Evolutionary conservation across 2,113 vertebrate genomes (phyloP).

Genomic region (Rhegmatorhina hoffmannsi): DNA sequence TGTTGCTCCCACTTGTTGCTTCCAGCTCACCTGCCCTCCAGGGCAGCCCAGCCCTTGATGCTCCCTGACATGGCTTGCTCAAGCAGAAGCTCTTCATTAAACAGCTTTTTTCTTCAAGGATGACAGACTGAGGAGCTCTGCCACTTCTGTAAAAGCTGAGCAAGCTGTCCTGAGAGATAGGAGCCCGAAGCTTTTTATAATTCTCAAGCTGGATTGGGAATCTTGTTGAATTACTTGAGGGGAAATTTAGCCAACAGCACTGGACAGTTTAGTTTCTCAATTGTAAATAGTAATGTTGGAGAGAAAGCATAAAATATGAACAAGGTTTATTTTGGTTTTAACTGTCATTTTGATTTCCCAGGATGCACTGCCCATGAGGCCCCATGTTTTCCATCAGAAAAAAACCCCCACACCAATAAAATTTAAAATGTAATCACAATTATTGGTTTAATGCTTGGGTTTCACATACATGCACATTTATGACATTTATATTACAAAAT

Average conservation of each 20-base stretch:
- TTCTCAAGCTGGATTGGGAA: not conserved
- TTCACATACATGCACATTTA: not conserved
- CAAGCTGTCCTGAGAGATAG: not conserved
- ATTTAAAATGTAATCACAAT: not conserved
- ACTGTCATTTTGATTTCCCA: not conserved
- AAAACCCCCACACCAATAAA: not conserved
- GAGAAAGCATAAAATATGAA: not conserved
- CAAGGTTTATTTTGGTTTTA: not conserved
- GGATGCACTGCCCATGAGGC: not conserved
- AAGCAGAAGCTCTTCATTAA: not conserved
- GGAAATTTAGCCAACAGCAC: not conserved
- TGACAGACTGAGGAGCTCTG: not conserved
- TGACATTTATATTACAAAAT: not conserved
- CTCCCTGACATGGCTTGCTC: not conserved
- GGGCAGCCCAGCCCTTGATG: not conserved
- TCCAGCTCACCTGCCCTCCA: rapidly evolving
- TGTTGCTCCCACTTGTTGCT: rapidly evolving
- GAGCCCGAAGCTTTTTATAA: not conserved
- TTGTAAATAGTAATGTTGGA: not conserved
- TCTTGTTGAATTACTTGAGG: not conserved
- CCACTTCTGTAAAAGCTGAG: not conserved
- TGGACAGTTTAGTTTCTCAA: not conserved
- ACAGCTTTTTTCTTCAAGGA: not conserved
- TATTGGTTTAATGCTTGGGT: not conserved
- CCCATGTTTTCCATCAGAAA: not conserved